Percentiles rank a stretch among this genome's conserved stretches.
These are phyloP conservation scores for Chiloscyllium punctatum DNA, from an alignment of 2,797 vertebrate genomes.

Conservation along the genomic window DNA sequence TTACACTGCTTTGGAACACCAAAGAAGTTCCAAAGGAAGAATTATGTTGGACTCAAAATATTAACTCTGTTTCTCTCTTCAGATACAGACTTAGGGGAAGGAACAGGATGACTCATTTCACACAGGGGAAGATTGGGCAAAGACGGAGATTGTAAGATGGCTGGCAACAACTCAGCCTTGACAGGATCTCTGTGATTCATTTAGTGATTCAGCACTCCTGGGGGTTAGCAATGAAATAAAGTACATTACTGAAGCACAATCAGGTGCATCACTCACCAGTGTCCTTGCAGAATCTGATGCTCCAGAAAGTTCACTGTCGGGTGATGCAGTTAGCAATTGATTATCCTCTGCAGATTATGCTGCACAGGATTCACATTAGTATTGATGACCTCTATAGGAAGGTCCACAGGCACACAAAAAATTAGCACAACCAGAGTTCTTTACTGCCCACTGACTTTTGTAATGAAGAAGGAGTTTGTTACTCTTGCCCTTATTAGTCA, in stretches of 20 bases:
- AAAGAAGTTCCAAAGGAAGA: too few relatives aligned
- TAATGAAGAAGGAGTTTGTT: too few relatives aligned
- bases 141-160: neutral
- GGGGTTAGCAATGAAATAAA: neutral
- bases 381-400: neutral
- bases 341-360: neutral
- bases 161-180: neutral
- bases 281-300: neutral
- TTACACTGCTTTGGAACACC: too few relatives aligned
- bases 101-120: neutral
- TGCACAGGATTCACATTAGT: neutral
- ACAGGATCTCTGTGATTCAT: slow-evolving; percentile 12
- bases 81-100: neutral
- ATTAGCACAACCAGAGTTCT: neutral
- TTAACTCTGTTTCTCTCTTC: neutral
- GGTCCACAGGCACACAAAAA: neutral
- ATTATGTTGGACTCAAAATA: too few relatives aligned
- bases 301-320: neutral
- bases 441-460: neutral
- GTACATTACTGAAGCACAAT: neutral
- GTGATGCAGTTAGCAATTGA: neutral
- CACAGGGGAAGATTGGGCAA: neutral
- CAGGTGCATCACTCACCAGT: neutral
- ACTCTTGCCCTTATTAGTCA: too few relatives aligned
- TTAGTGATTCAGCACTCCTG: slow-evolving; percentile 13